Evolutionary conservation across 2,113 vertebrate genomes (phyloP), one percentile per base, ranked within the genome.

Genomic region (Uria aalge): DNA sequence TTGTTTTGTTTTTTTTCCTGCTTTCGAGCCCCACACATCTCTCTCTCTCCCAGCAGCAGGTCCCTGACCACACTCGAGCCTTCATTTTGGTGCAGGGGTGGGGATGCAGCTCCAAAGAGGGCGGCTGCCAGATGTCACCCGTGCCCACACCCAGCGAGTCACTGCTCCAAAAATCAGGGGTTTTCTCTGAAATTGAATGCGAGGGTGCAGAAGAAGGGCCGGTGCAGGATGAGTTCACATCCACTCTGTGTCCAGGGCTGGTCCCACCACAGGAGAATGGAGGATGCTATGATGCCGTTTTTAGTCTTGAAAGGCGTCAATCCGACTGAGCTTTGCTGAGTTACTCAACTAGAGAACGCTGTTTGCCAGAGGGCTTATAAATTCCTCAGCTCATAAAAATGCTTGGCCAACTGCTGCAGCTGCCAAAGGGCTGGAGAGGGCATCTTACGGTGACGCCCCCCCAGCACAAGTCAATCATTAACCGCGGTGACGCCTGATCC

Each of bases 41-140:
- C 18, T n/a, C 30, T 36, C 38, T 40, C 27, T 56, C 40, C 19
- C 34, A 30, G 45, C 34, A 30, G 45, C n/a, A 62, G 24, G 27
- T 52, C 38, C 40, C 38, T 74, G 63, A 67, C 13, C 32, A 4
- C 5, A 17, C 90, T 77, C 0, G 5, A 69, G 19, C 34, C 34
- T 38, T 19, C 1, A 12, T 82, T 94, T 72, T 68, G 16, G 15
- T 47, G 27, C 3, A 16, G 12, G 12, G 24, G 21, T 43, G 24
- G 34, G 34, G 29, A 57, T 62, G n/a, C 0, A 0, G 5, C 30
- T 52, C 27, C 22, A 26, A 32, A 69, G n/a, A 53, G 5, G 3
- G n/a, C 7, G 13, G 13, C n/a, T 78, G 60, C 30, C 45, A 69
- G n/a, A 11, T 52, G 57, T 76, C 69, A 60, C 29, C 40, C 3